These are phyloP conservation scores for Serilophus lunatus DNA, from an alignment of 2,113 vertebrate species.

Conservation along the genomic window DNA sequence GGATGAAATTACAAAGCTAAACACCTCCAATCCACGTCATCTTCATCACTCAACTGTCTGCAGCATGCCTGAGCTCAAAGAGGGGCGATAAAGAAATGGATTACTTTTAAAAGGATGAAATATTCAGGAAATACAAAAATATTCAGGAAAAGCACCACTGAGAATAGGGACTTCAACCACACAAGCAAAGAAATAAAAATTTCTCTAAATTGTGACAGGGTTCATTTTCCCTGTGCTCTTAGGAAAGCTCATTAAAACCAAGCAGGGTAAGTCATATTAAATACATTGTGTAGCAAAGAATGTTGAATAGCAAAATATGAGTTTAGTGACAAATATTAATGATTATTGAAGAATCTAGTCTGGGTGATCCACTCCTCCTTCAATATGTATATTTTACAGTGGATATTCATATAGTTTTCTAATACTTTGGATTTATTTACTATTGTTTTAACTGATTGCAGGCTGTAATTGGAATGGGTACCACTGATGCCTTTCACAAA, in stretches of 20 bases:
- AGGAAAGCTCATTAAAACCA: conserved; percentile 22
- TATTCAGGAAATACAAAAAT: conserved; percentile 67
- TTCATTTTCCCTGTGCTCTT: conserved; percentile 19
- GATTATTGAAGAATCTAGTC: background rate
- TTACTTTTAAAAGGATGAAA: conserved; percentile 78
- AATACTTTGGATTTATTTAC: background rate
- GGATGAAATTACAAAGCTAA: conserved; percentile 97
- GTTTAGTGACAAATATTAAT: background rate
- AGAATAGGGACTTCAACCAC: conserved; percentile 58
- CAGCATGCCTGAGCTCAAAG: conserved; percentile 47
- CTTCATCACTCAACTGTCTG: conserved; percentile 76
- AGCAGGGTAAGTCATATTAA: conserved; percentile 3
- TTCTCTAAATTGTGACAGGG: conserved; percentile 26
- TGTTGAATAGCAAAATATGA: background rate
- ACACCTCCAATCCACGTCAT: conserved; percentile 81
- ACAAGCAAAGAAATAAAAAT: conserved; percentile 39
- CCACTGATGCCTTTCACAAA: background rate
- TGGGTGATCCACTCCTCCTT: background rate
- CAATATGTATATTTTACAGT: background rate
- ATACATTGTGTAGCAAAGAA: background rate
- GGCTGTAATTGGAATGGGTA: background rate
- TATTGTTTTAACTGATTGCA: background rate
- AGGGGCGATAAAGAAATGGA: conserved; percentile 69
- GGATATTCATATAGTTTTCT: background rate
- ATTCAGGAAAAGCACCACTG: conserved; percentile 38